Evolutionary conservation across 2,888 invertebrate genomes (phyloP).

Genomic region (Drosophila longiperda): DNA sequence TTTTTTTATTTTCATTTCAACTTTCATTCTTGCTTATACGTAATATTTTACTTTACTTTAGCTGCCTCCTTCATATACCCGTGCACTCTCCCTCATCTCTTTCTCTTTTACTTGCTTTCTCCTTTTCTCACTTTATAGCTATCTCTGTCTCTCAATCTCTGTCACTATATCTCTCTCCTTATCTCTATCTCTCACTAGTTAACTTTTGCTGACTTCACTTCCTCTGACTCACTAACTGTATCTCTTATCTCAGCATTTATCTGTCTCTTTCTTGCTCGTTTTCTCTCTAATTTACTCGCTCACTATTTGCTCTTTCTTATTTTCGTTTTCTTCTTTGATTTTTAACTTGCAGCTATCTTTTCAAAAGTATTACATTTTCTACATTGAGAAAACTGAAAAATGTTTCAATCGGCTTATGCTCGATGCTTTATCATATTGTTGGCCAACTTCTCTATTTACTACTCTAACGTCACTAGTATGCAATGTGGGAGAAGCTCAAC

Average conservation of each 20-base stretch:
- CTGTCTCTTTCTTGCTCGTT: not conserved
- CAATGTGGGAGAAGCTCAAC: constrained; percentile 12
- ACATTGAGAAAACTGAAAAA: not conserved
- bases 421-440: constrained; percentile 19
- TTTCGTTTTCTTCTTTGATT: not conserved
- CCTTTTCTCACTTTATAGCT: not conserved
- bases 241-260: not conserved
- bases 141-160: not conserved
- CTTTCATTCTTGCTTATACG: no score
- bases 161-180: not conserved
- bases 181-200: not conserved
- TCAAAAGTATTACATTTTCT: not conserved
- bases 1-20: no score
- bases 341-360: not conserved
- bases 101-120: no score
- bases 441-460: constrained; percentile 29
- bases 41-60: no score
- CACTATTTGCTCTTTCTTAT: not conserved
- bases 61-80: no score
- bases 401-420: constrained; percentile 24
- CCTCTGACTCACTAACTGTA: not conserved
- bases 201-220: no score
- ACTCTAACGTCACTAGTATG: constrained; percentile 27
- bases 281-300: not conserved
- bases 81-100: no score